Evolutionary conservation across 2,113 vertebrate genomes (phyloP).

Genomic region (Myrmophylax atrothorax): DNA sequence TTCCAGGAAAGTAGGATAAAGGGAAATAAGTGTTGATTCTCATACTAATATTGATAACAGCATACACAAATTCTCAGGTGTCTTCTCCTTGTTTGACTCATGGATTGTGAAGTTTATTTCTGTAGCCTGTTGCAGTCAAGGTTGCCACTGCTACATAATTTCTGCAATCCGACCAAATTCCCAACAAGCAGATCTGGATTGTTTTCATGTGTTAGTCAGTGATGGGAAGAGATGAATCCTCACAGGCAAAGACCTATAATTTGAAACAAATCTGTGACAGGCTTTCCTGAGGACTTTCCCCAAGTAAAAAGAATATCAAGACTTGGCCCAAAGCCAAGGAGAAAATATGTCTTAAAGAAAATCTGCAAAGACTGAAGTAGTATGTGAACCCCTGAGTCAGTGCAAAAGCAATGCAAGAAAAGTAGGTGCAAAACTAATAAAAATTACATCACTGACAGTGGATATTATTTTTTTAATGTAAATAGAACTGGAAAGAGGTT

Average conservation of each 20-base stretch:
- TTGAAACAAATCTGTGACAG: not conserved
- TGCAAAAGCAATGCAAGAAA: not conserved
- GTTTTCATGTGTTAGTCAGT: not conserved
- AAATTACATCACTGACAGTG: not conserved
- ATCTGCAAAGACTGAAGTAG: not conserved
- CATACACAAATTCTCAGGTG: not conserved
- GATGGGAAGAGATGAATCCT: conserved; percentile 5
- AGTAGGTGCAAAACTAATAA: not conserved
- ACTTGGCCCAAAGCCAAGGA: conserved; percentile 13
- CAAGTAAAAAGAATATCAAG: conserved; percentile 17
- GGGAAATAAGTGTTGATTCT: not conserved
- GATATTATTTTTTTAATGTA: not conserved
- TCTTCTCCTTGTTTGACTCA: not conserved
- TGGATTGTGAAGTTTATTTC: conserved; percentile 15
- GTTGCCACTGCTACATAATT: not conserved
- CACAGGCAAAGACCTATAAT: not conserved
- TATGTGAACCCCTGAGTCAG: not conserved
- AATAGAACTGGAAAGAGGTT: not conserved
- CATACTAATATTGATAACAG: not conserved
- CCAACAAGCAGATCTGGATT: not conserved
- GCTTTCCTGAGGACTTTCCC: conserved; percentile 35
- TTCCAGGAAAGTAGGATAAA: not conserved
- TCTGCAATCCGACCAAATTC: not conserved
- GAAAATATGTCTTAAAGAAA: conserved; percentile 13
- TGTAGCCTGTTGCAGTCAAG: not conserved